These are phyloP conservation scores for Todiramphus chloris DNA, from an alignment of 2,113 vertebrate species.

Conservation along the genomic window DNA sequence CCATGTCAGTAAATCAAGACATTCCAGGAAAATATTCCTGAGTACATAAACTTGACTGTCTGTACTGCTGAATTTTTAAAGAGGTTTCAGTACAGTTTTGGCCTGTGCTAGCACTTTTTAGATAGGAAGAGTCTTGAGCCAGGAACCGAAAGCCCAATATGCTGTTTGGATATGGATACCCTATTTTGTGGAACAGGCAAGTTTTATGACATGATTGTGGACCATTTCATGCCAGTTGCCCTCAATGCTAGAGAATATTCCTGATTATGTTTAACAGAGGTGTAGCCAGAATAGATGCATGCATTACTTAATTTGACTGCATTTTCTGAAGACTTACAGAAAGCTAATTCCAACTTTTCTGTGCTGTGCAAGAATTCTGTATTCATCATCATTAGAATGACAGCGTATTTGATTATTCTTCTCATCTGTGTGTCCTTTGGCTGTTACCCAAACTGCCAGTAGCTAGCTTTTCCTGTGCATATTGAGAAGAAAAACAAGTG, in stretches of 20 bases:
- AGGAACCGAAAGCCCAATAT: not conserved
- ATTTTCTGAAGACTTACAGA: not conserved
- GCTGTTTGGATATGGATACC: not conserved
- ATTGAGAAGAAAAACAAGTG: not conserved
- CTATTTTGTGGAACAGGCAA: not conserved
- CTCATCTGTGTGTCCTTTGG: not conserved
- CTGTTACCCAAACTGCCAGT: not conserved
- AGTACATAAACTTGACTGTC: not conserved
- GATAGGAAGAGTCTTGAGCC: fast-evolving
- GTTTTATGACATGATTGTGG: not conserved
- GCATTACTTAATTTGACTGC: not conserved
- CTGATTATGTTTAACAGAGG: not conserved
- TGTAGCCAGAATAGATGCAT: not conserved
- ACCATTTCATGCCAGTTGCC: not conserved
- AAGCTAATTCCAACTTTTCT: not conserved
- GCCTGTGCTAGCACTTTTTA: not conserved
- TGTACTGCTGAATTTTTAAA: not conserved
- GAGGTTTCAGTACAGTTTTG: not conserved
- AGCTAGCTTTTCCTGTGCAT: not conserved
- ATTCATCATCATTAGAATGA: not conserved
- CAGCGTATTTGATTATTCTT: not conserved
- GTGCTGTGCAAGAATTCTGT: not conserved
- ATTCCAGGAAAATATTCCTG: not conserved
- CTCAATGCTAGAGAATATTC: not conserved
- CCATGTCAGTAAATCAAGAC: not conserved